Evolutionary conservation across 2,888 invertebrate genomes (phyloP).

Genomic region (Himalopsyche anomala): DNA sequence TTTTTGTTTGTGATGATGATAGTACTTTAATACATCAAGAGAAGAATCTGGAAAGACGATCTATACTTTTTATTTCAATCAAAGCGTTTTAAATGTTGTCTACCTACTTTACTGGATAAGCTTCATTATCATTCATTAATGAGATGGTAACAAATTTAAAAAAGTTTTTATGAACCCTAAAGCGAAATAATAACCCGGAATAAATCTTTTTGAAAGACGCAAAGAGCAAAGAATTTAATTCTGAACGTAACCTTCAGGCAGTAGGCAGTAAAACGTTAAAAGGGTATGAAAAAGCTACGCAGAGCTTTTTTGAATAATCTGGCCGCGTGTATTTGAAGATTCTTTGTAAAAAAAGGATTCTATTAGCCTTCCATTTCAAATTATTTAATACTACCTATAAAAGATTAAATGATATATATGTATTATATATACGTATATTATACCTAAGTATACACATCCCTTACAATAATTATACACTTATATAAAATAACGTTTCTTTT

Average conservation of each 20-base stretch:
- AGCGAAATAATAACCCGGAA: slow-evolving; percentile 31
- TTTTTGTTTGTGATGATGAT: too few species aligned
- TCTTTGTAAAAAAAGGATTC: slow-evolving; percentile 21
- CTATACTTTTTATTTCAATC: slow-evolving; percentile 1
- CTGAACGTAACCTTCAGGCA: slow-evolving; percentile 8
- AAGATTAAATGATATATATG: too few species aligned
- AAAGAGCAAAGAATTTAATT: slow-evolving; percentile 34
- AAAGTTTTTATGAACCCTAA: slow-evolving; percentile 30
- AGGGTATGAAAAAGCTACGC: slow-evolving; percentile 18
- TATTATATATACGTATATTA: too few species aligned
- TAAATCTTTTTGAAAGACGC: slow-evolving; percentile 5
- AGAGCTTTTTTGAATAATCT: slow-evolving; percentile 34
- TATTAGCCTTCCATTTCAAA: neutral
- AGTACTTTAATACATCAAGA: neutral
- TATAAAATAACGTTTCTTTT: too few species aligned
- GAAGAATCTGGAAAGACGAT: neutral
- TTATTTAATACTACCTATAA: neutral
- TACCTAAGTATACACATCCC: too few species aligned
- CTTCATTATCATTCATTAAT: slow-evolving; percentile 28
- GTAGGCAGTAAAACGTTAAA: slow-evolving; percentile 17
- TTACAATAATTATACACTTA: too few species aligned
- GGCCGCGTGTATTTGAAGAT: slow-evolving; percentile 22
- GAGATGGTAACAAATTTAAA: slow-evolving; percentile 28
- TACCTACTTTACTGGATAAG: neutral
- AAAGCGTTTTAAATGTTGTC: neutral